Percentiles rank a stretch among this genome's conserved stretches.
Evolutionary conservation across 2,113 vertebrate genomes (phyloP).

Genomic region (Callithrix jacchus): DNA sequence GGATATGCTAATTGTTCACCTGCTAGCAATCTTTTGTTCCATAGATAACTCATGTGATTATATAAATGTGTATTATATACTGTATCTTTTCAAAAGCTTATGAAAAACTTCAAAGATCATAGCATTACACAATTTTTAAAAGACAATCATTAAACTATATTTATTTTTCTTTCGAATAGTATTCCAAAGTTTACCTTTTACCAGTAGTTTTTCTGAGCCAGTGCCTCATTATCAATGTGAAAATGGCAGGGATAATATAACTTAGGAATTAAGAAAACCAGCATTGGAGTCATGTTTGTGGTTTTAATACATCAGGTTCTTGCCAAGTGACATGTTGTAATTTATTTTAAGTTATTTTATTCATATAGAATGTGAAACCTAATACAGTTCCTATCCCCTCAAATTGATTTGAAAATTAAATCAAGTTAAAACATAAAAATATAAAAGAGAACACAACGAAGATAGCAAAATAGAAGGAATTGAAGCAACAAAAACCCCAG

Average conservation of each 20-base stretch:
- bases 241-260: not conserved
- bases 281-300: not conserved
- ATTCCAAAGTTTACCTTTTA: not conserved
- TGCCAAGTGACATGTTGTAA: not conserved
- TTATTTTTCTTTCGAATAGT: not conserved
- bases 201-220: not conserved
- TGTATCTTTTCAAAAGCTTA: not conserved
- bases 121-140: not conserved
- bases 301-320: not conserved
- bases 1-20: not conserved
- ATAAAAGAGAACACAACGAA: not conserved
- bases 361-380: not conserved
- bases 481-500: not conserved
- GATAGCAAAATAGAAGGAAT: not conserved
- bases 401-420: constrained; percentile 15
- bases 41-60: not conserved
- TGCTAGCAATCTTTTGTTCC: not conserved
- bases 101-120: not conserved
- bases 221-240: not conserved
- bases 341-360: constrained; percentile 1
- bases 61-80: not conserved
- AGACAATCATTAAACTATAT: not conserved
- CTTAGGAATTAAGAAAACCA: not conserved
- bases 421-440: not conserved
- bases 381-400: not conserved